Evolutionary conservation across 2,888 invertebrate genomes (phyloP).

Genomic region (Phaonia tiefii): DNA sequence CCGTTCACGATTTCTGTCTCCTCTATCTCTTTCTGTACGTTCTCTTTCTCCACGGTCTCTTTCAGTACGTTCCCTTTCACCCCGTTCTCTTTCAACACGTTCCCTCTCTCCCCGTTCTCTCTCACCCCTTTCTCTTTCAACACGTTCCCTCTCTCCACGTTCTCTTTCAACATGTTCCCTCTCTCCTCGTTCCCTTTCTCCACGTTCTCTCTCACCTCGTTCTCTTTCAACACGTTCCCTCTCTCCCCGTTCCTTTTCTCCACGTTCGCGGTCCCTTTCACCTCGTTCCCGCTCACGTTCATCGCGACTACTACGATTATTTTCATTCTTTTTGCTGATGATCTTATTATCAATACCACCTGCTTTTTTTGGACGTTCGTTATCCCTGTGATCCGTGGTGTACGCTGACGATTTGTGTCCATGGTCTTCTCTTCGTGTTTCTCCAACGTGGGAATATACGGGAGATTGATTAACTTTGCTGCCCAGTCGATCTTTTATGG

Average conservation of each 20-base stretch:
- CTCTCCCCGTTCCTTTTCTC: slow-evolving; percentile 46
- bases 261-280: slow-evolving; percentile 39
- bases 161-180: slow-evolving; percentile 57
- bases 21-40: too few species aligned
- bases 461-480: slow-evolving; percentile 79
- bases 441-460: slow-evolving; percentile 66
- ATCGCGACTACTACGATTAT: slow-evolving; percentile 46
- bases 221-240: slow-evolving; percentile 63
- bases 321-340: slow-evolving; percentile 53
- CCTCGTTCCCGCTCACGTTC: slow-evolving; percentile 66
- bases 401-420: slow-evolving; percentile 34
- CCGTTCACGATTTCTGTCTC: slow-evolving; percentile 55
- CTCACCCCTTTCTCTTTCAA: slow-evolving; percentile 60
- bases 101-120: slow-evolving; percentile 60
- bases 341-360: slow-evolving; percentile 46
- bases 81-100: slow-evolving; percentile 18
- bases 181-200: slow-evolving; percentile 69
- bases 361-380: slow-evolving; percentile 66
- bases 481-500: slow-evolving; percentile 90
- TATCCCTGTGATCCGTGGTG: slow-evolving; percentile 54
- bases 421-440: slow-evolving; percentile 56
- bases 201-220: slow-evolving; percentile 53
- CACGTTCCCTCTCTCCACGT: slow-evolving; percentile 1
- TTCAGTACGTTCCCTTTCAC: slow-evolving; percentile 59
- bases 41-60: slow-evolving; percentile 54